Conservation (phyloP, 2,797 vertebrate genomes). For the Lepidocolaptes lacrymiger region DNA sequence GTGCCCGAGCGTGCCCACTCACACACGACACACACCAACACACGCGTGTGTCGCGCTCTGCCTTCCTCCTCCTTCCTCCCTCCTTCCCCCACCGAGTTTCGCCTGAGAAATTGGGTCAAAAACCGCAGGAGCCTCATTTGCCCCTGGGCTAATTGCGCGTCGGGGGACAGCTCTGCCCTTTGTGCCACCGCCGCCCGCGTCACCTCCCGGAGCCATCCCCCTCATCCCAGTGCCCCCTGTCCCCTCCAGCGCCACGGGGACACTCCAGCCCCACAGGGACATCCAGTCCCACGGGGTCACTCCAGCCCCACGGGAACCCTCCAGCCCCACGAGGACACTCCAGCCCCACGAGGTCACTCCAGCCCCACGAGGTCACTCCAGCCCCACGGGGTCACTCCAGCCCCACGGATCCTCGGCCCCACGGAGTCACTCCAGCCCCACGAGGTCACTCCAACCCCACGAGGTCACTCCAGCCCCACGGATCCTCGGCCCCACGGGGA, state of each 20-base stretch:
- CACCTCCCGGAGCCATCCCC: background rate
- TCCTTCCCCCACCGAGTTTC: background rate
- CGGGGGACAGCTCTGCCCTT: background rate
- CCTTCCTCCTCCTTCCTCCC: background rate
- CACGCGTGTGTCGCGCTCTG: background rate
- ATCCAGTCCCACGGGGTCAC: too few species aligned
- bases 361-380: background rate
- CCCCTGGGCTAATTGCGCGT: background rate
- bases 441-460: too few species aligned
- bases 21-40: background rate
- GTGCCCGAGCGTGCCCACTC: background rate
- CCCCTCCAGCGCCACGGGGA: too few species aligned
- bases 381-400: background rate
- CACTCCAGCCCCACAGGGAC: background rate
- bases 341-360: background rate
- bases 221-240: rapidly evolving
- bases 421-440: too few species aligned
- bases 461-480: too few species aligned
- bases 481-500: too few species aligned
- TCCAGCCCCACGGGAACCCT: too few species aligned
- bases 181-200: background rate
- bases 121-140: background rate
- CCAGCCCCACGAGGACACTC: background rate
- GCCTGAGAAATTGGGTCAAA: conserved; percentile 52
- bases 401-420: too few species aligned